Conservation (phyloP, 2,888 invertebrate genomes). For the Salticus scenicus region DNA sequence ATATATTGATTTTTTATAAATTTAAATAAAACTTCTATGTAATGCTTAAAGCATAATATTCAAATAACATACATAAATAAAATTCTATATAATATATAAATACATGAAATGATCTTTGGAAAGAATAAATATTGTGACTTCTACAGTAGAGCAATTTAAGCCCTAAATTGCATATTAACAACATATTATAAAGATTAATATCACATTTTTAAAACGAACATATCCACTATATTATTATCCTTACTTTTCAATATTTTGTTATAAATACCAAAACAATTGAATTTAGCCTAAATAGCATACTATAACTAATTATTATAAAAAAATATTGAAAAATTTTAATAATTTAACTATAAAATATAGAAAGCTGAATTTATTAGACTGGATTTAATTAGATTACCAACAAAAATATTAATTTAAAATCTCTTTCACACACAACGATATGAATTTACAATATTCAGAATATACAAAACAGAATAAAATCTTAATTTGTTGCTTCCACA, state of each 20-base stretch:
- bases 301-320: neutral
- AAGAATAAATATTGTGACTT: constrained; percentile 30
- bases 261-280: neutral
- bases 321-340: neutral
- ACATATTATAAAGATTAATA: neutral
- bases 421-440: too few species aligned
- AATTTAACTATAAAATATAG: neutral
- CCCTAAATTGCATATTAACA: constrained; percentile 1
- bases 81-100: constrained; percentile 20
- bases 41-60: neutral
- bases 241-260: too few species aligned
- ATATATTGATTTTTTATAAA: neutral
- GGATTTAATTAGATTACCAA: too few species aligned
- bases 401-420: too few species aligned
- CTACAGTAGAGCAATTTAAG: neutral
- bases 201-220: neutral
- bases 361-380: too few species aligned
- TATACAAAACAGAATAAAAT: too few species aligned
- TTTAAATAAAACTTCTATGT: neutral
- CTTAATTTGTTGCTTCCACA: too few species aligned
- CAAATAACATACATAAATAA: constrained; percentile 43
- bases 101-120: constrained; percentile 52
- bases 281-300: neutral
- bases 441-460: too few species aligned
- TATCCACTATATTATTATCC: too few species aligned